These are phyloP conservation scores for Cosmorhoe ocellata DNA, from an alignment of 2,888 invertebrate genomes.

Conservation along the genomic window DNA sequence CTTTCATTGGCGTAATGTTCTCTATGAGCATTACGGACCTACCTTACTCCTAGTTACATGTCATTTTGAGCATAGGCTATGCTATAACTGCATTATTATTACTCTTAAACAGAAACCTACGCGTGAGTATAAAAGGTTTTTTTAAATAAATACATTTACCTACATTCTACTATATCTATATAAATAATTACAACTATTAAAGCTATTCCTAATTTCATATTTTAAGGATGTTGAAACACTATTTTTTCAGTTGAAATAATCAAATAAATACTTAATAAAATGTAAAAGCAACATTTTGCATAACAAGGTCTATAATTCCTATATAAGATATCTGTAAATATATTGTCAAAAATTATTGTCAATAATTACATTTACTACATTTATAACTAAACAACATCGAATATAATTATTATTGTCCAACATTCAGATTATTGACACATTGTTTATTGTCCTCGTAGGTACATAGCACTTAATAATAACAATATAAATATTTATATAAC, in stretches of 20 bases:
- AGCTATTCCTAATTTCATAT: constrained; percentile 73
- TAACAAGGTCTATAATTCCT: constrained; percentile 31
- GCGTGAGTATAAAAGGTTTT: constrained; percentile 29
- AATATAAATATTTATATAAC: constrained; percentile 8
- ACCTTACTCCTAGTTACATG: constrained; percentile 22
- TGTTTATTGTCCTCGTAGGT: constrained; percentile 18
- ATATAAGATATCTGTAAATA: constrained; percentile 45
- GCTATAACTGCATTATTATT: constrained; percentile 38
- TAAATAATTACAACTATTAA: constrained; percentile 70
- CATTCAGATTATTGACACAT: constrained; percentile 15
- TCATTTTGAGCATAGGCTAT: constrained; percentile 63
- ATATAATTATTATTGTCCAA: constrained; percentile 29
- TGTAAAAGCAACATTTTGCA: constrained; percentile 29
- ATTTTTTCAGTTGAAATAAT: not conserved
- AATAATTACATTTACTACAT: constrained; percentile 20
- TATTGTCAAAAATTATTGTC: constrained; percentile 56
- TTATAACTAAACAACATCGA: constrained; percentile 20
- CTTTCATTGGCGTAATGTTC: constrained; percentile 43
- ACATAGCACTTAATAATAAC: not conserved
- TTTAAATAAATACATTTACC: constrained; percentile 33
- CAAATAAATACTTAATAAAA: not conserved
- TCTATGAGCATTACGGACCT: constrained; percentile 29
- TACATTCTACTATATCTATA: constrained; percentile 37
- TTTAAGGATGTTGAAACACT: constrained; percentile 10
- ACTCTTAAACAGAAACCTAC: constrained; percentile 13